These are phyloP conservation scores for Melieria picta DNA, from an alignment of 2,888 invertebrate genomes.

Conservation along the genomic window DNA sequence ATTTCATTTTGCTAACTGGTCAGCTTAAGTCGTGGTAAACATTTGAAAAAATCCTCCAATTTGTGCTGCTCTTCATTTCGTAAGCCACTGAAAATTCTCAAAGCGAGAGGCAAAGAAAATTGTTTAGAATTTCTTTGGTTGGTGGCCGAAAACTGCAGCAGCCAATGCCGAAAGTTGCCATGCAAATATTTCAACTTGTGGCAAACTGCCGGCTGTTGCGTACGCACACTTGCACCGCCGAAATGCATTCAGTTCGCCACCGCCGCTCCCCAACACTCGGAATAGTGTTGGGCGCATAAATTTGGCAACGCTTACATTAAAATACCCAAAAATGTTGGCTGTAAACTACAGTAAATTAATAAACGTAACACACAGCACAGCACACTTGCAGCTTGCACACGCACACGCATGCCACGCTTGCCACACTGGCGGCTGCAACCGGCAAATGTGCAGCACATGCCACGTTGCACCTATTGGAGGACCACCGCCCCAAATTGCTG, in stretches of 20 bases:
- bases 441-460: slow-evolving; percentile 6
- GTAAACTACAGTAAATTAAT: slow-evolving; percentile 54
- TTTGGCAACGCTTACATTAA: slow-evolving; percentile 50
- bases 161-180: too few species aligned
- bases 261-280: neutral
- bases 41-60: too few species aligned
- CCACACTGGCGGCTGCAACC: too few species aligned
- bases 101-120: too few species aligned
- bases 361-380: slow-evolving; percentile 44
- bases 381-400: slow-evolving; percentile 11
- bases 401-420: neutral
- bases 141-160: too few species aligned
- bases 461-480: slow-evolving; percentile 2
- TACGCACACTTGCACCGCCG: slow-evolving; percentile 30
- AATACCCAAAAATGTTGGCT: slow-evolving; percentile 54
- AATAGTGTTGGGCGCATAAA: slow-evolving; percentile 51
- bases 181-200: too few species aligned
- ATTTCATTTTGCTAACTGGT: too few species aligned
- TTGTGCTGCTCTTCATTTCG: too few species aligned
- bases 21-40: too few species aligned
- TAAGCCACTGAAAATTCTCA: too few species aligned
- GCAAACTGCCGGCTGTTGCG: slow-evolving; percentile 3
- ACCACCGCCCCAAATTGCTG: neutral
- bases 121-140: too few species aligned
- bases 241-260: slow-evolving; percentile 22